Evolutionary conservation across 2,113 vertebrate species (phyloP), one percentile per base, ranked within the genome.

Genomic region (Pseudopipra pipra): DNA sequence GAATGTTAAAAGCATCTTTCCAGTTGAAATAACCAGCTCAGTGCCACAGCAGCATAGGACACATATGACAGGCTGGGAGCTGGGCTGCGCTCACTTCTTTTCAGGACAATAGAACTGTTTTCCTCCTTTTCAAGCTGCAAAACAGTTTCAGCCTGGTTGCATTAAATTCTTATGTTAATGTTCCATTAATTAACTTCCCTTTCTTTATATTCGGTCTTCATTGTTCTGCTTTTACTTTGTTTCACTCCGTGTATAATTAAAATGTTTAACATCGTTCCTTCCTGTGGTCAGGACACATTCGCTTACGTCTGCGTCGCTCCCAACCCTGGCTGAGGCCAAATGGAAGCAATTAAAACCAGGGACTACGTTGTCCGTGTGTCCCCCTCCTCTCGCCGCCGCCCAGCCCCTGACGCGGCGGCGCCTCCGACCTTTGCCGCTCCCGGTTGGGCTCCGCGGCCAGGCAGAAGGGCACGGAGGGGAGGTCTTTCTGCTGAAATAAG

Each of bases 161-260:
- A 87, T 95, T 95, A 94, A 85, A 91, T 93, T 96, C 77, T 94
- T 92, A 95, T 71, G 87, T 77, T 96, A 91, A 93, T 88, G 91
- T 96, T 97, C 92, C 92, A 96, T 95, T 82, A 95, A 96, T 95
- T 95, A 93, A 55, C 76, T 88, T 78, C 52, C 65, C 68, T 94
- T 91, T 96, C 96, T 95, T 96, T 91, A 81, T 68, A 67, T 91
- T 96, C 80, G 71, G 28, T 67, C 75, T 56, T 93, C 96, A 97
- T 97, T 97, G 96, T 97, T 97, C 95, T 92, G 90, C 90, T 94
- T 91, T 94, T 85, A 96, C 96, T 97, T 97, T 96, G 95, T 97
- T 96, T 96, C 67, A 43, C 79, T 91, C 95, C 56, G 76, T 9
- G 5, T 89, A n/a, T 44, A 97, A 97, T 96, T 97, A 75, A 95